These are phyloP conservation scores for Oopsacas minuta DNA, from an alignment of 37 sponge, comb jelly and placozoan genomes.

Conservation along the genomic window DNA sequence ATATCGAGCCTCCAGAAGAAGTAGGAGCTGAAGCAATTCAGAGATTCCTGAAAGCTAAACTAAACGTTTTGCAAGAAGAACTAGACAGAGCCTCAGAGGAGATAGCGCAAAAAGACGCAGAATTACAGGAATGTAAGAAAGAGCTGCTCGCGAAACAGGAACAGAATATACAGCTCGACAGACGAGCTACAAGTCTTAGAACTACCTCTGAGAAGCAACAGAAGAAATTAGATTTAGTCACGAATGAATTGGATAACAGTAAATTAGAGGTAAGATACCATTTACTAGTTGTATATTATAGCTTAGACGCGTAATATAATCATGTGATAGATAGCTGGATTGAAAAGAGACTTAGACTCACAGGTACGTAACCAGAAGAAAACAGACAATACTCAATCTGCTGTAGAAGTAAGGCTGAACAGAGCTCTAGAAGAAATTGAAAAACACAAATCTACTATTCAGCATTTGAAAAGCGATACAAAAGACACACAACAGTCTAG, in stretches of 20 bases:
- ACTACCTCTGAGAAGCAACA: background rate
- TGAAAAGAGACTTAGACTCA: slow-evolving; percentile 55
- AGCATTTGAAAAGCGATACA: slow-evolving; percentile 37
- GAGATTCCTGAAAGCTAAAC: slow-evolving; percentile 82
- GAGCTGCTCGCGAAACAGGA: background rate
- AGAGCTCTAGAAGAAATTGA: slow-evolving; percentile 88
- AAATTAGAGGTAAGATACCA: background rate
- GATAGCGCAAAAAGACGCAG: slow-evolving; percentile 24
- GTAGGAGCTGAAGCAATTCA: slow-evolving; percentile 44
- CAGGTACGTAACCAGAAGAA: slow-evolving; percentile 54
- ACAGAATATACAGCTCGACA: background rate
- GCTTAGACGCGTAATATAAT: background rate
- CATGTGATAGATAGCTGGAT: background rate
- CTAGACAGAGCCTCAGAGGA: slow-evolving; percentile 67
- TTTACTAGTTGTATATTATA: background rate
- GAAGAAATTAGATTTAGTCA: background rate
- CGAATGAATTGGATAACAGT: background rate
- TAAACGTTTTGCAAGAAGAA: slow-evolving; percentile 90
- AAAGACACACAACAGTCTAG: slow-evolving; percentile 30
- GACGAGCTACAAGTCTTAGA: background rate
- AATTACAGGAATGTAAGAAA: slow-evolving; percentile 17
- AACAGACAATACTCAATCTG: slow-evolving; percentile 43
- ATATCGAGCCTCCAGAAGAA: slow-evolving; percentile 5
- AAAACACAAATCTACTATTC: slow-evolving; percentile 55
- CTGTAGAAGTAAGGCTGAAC: slow-evolving; percentile 81